A percentile compares a stretch with the other conserved stretches of the same genome.
phyloP scores from a whole-genome alignment of 2,797 vertebrate genomes.

The Gypaetus barbatus region DNA sequence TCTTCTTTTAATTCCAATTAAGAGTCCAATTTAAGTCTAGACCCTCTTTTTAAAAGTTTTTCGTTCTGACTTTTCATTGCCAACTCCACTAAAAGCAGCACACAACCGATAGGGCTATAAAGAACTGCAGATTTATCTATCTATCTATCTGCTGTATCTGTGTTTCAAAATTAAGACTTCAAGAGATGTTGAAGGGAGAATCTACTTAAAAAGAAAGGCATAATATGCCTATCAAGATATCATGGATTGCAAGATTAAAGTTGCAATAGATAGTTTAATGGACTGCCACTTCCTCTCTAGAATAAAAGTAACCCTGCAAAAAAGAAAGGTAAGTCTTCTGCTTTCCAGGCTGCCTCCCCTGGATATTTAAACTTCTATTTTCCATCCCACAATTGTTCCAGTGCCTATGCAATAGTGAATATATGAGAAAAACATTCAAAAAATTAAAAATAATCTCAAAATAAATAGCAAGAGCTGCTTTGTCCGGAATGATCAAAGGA shows the following conservation, averaged over 20 bases:
- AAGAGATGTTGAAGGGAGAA: background rate
- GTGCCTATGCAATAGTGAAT: background rate
- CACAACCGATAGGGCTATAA: background rate
- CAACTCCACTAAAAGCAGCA: background rate
- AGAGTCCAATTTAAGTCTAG: background rate
- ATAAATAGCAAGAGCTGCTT: background rate
- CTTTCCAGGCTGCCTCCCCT: background rate
- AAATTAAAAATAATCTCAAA: background rate
- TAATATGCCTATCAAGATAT: background rate
- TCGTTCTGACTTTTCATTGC: background rate
- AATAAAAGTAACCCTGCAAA: background rate
- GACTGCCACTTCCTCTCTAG: background rate
- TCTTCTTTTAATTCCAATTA: background rate
- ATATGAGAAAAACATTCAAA: background rate
- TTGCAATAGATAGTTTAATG: background rate
- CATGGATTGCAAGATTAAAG: background rate
- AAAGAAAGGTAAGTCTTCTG: background rate
- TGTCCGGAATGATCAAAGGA: background rate
- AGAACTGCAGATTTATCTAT: background rate
- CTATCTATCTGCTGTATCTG: background rate
- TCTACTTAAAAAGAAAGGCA: background rate
- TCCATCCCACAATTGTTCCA: background rate
- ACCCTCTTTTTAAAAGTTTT: background rate
- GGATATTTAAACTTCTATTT: background rate
- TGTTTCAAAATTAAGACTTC: background rate